Percentiles rank a stretch among this genome's conserved stretches.
Conservation (phyloP, 2,797 vertebrate genomes). For the Lepus townsendii region DNA sequence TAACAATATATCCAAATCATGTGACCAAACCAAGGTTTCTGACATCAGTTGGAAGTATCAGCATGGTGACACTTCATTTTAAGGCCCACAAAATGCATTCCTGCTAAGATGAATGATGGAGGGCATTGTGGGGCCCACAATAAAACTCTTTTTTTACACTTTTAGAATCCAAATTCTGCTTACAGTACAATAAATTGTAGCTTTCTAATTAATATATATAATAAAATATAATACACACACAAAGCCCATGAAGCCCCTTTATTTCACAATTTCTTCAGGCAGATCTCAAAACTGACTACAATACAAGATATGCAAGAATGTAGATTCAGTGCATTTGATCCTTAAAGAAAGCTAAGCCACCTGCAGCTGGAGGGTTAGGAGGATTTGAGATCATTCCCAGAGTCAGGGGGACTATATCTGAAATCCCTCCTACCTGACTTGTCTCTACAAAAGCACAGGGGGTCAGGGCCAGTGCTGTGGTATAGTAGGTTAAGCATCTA, state of each 20-base stretch:
- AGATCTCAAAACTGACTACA: constrained; percentile 12
- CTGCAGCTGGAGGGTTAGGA: not conserved
- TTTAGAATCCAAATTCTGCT: constrained; percentile 40
- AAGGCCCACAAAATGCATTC: not conserved
- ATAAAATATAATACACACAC: not conserved
- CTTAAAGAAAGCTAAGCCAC: not conserved
- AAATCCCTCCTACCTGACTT: constrained; percentile 9
- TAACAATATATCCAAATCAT: not conserved
- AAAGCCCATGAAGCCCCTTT: not conserved
- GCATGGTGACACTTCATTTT: not conserved
- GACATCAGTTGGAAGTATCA: not conserved
- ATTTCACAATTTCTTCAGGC: constrained; percentile 47
- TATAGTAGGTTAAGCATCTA: too few relatives aligned
- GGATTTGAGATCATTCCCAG: not conserved
- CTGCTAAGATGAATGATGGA: not conserved
- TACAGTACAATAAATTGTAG: not conserved
- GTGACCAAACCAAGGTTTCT: not conserved
- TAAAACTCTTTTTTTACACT: not conserved
- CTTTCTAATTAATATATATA: constrained; percentile 9
- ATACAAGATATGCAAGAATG: not conserved
- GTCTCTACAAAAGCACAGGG: not conserved
- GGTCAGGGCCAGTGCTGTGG: too few relatives aligned
- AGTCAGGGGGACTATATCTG: not conserved
- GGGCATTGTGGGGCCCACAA: not conserved
- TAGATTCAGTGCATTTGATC: not conserved